A percentile compares a stretch with the other conserved stretches of the same genome.
phyloP scores from a whole-genome alignment of 1,140 invertebrate species.

The Heliconius hermathena region DNA sequence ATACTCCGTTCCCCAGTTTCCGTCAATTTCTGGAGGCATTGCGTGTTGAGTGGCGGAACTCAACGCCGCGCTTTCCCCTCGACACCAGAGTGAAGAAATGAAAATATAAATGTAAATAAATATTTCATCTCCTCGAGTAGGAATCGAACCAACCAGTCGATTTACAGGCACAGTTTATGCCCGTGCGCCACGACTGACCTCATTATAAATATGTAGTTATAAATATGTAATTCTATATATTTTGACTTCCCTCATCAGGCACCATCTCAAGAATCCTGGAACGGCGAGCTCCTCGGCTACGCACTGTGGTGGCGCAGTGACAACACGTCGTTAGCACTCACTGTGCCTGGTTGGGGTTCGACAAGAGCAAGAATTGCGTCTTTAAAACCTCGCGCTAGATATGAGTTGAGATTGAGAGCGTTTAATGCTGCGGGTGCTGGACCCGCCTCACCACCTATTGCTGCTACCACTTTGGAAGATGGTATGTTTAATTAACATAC shows the following conservation, averaged over 20 bases:
- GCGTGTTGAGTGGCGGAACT: no score
- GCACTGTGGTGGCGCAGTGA: slow-evolving; percentile 84
- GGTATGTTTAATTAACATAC: slow-evolving; percentile 77
- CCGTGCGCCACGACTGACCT: no score
- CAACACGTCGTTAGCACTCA: slow-evolving; percentile 65
- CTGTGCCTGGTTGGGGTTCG: slow-evolving; percentile 86
- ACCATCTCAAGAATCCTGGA: slow-evolving; percentile 89
- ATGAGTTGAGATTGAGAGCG: slow-evolving; percentile 90
- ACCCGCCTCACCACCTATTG: slow-evolving; percentile 87
- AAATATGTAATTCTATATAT: no score
- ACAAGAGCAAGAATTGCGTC: slow-evolving; percentile 72
- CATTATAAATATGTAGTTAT: no score
- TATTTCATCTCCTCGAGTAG: no score
- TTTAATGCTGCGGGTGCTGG: slow-evolving; percentile 93
- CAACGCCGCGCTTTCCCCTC: no score
- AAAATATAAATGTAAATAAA: no score
- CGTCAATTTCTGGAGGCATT: no score
- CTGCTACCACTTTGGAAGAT: slow-evolving; percentile 92
- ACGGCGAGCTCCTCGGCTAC: slow-evolving; percentile 92
- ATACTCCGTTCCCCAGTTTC: no score
- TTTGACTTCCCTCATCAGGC: slow-evolving; percentile 65
- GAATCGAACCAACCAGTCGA: no score
- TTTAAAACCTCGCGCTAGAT: slow-evolving; percentile 90
- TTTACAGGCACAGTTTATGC: no score
- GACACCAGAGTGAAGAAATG: no score